Base-by-base conservation (phyloP, 2,113 vertebrate genomes). In the Sander lucioperca region DNA sequence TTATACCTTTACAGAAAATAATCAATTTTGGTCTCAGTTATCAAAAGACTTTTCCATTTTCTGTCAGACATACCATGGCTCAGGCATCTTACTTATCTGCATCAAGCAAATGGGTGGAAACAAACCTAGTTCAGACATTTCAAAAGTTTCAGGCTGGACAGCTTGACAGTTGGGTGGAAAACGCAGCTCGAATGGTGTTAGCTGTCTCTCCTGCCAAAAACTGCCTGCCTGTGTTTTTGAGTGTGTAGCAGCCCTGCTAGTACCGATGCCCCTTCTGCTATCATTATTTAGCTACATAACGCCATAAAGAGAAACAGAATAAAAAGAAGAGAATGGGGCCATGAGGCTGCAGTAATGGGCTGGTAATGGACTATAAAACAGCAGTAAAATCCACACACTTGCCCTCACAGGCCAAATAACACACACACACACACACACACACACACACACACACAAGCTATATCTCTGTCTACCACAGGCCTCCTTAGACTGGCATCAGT, bases 341-440 rank as follows among this genome's bases (percentile, higher is more conserved):
- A 71, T 79, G 74, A 80, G 78, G 69, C 82, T 86, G 80, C 75
- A 72, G 78, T 87, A 87, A 88, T 82, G 80, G 74, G 64, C 86
- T 87, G 48, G 61, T 90, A 88, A 86, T 88, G 77, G 84, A 89
- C 86, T 82, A 87, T 92, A 88, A 91, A 91, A 67, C 57, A 73
- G 82, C 77, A 81, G 78, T 91, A 80, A 90, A 91, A 86, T 73
- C 69, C 27, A 77, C 80, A 78, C 79, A 59, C 58, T 78, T 78
- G 79, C 43, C 58, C 79, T 83, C 70, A 16, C n/a, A 68, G 62
- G 53, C 74, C 58, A 84, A 80, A 77, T 69, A 71, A 78, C 64
- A 62, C 65, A 74, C 58, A 77, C 27, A n/a, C 6, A 59, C 36
- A 56, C 57, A 27, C 27, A 27, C 27, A 27, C 27, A n/a, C 6